These are phyloP conservation scores for Halcyon badia DNA, from an alignment of 2,797 vertebrate genomes.

Conservation along the genomic window DNA sequence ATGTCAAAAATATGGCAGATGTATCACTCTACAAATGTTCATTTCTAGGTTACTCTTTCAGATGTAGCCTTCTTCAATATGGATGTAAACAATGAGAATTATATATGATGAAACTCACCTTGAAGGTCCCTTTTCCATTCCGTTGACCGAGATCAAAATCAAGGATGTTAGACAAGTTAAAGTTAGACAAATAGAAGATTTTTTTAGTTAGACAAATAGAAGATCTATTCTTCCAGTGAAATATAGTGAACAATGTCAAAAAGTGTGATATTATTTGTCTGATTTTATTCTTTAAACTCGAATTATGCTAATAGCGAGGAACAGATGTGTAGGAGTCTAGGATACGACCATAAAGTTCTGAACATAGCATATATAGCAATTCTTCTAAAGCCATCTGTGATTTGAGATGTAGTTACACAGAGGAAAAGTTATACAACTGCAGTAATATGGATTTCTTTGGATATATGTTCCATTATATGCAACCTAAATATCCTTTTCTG, in stretches of 20 bases:
- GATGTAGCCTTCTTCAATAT: neutral
- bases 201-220: neutral
- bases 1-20: neutral
- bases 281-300: neutral
- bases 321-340: neutral
- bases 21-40: neutral
- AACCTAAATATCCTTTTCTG: neutral
- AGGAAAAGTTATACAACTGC: neutral
- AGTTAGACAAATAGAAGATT: neutral
- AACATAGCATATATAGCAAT: neutral
- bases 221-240: neutral
- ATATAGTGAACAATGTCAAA: neutral
- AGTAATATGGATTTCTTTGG: neutral
- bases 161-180: no score
- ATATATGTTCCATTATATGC: accelerated
- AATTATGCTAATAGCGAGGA: neutral
- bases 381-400: neutral
- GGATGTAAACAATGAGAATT: neutral
- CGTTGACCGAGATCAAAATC: neutral
- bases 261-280: neutral
- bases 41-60: neutral
- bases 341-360: neutral
- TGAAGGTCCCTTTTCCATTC: neutral
- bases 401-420: neutral
- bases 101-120: neutral